A percentile compares a stretch with the other conserved stretches of the same genome.
Evolutionary conservation across 2,888 invertebrate genomes (phyloP).

Genomic region (Omphaloscelis lunosa): DNA sequence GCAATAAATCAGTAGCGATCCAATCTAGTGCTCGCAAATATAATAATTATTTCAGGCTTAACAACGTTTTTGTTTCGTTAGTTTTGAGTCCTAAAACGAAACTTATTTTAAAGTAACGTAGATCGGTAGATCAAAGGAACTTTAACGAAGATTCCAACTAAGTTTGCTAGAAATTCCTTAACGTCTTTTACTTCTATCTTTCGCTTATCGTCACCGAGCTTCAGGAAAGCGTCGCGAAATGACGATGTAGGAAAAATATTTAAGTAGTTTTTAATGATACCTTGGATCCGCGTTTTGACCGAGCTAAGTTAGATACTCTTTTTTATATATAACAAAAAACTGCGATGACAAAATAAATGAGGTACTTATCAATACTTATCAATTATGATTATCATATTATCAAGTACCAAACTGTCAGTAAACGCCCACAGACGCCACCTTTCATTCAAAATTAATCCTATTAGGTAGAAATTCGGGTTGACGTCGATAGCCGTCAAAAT

Average conservation of each 20-base stretch:
- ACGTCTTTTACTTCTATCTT: background rate
- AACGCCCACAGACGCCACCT: constrained; percentile 36
- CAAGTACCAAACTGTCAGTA: constrained; percentile 38
- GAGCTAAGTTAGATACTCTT: background rate
- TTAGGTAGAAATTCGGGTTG: constrained; percentile 5
- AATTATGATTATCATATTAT: constrained; percentile 46
- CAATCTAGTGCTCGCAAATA: too few species aligned
- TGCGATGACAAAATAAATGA: constrained; percentile 14
- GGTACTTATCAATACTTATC: background rate
- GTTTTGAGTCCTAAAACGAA: background rate
- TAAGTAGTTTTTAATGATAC: background rate
- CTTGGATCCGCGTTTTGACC: background rate
- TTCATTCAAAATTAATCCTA: constrained; percentile 57
- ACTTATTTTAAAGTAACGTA: background rate
- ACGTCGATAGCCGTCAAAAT: constrained; percentile 38
- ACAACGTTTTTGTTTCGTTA: background rate
- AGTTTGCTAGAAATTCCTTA: background rate
- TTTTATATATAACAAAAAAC: constrained; percentile 8
- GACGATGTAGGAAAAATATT: background rate
- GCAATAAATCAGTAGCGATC: background rate
- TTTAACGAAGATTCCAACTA: background rate
- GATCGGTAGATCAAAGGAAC: background rate
- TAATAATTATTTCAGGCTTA: background rate
- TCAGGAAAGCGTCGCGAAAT: background rate
- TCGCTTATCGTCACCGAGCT: background rate